These are phyloP conservation scores for Speoplatyrhinus poulsoni DNA, from an alignment of 2,113 vertebrate genomes.

Conservation along the genomic window DNA sequence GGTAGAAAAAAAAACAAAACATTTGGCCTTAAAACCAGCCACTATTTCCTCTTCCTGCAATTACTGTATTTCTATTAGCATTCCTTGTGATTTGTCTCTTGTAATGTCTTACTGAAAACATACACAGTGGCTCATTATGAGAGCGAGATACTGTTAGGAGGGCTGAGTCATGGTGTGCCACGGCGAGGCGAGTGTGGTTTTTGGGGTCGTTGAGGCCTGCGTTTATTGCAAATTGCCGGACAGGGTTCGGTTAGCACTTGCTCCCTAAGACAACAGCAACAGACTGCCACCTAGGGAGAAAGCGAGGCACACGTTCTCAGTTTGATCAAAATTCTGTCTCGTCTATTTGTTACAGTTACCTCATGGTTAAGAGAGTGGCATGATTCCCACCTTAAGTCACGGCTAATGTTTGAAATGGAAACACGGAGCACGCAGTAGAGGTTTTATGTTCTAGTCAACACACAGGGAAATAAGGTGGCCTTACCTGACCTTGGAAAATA, in stretches of 20 bases:
- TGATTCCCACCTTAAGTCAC: not conserved
- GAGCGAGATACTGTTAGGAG: slow-evolving; percentile 32
- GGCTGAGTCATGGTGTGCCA: slow-evolving; percentile 27
- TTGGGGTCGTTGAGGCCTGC: slow-evolving; percentile 13
- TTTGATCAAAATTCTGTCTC: not conserved
- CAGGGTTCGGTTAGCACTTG: slow-evolving; percentile 20
- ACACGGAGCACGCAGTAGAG: not conserved
- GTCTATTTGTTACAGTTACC: not conserved
- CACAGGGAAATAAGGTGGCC: not conserved
- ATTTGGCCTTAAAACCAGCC: slow-evolving; percentile 45
- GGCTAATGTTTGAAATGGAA: not conserved
- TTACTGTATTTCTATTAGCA: slow-evolving; percentile 42
- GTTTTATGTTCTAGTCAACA: slow-evolving; percentile 1
- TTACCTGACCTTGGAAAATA: not conserved
- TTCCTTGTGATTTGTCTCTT: slow-evolving; percentile 40
- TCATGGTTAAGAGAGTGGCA: not conserved
- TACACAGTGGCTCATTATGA: slow-evolving; percentile 19
- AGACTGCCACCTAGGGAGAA: not conserved
- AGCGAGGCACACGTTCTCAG: not conserved
- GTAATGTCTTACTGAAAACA: slow-evolving; percentile 20
- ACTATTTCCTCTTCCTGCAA: slow-evolving; percentile 50
- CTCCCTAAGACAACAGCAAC: slow-evolving; percentile 2
- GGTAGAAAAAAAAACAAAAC: slow-evolving; percentile 19
- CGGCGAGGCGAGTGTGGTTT: slow-evolving; percentile 29
- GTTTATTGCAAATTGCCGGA: slow-evolving; percentile 17